Evolutionary conservation across 2,888 invertebrate species (phyloP).

Genomic region (Venustoraphidia nigricollis): DNA sequence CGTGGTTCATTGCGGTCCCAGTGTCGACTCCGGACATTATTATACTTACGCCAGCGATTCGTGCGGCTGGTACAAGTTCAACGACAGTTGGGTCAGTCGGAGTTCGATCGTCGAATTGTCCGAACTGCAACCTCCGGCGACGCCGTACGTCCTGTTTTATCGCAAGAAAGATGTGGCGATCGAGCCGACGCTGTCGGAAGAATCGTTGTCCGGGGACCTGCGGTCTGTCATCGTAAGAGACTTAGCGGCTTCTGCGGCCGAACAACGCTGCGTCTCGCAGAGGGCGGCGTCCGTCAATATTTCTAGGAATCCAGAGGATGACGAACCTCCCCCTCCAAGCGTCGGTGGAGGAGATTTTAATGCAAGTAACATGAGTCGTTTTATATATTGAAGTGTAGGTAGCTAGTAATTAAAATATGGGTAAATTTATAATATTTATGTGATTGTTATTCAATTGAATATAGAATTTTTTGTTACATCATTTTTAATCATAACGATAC

Average conservation of each 20-base stretch:
- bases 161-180: conserved; percentile 25
- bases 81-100: conserved; percentile 56
- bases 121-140: conserved; percentile 50
- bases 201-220: conserved; percentile 18
- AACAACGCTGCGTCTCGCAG: conserved; percentile 17
- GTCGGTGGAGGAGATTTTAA: conserved; percentile 30
- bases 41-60: conserved; percentile 63
- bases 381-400: conserved; percentile 20
- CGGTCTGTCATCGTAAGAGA: conserved; percentile 21
- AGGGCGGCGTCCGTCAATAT: conserved; percentile 16
- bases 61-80: conserved; percentile 62
- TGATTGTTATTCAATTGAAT: no score
- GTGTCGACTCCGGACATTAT: conserved; percentile 77
- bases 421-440: no score
- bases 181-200: conserved; percentile 19
- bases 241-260: conserved; percentile 19
- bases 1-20: conserved; percentile 70
- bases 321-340: conserved; percentile 35
- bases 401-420: no score
- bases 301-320: conserved; percentile 26
- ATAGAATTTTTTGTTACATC: no score
- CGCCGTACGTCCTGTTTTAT: conserved; percentile 75
- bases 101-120: conserved; percentile 42
- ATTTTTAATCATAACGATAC: no score
- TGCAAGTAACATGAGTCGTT: conserved; percentile 22